These are phyloP conservation scores for Drosophila birchii DNA, from an alignment of 2,888 invertebrate species.

Conservation along the genomic window DNA sequence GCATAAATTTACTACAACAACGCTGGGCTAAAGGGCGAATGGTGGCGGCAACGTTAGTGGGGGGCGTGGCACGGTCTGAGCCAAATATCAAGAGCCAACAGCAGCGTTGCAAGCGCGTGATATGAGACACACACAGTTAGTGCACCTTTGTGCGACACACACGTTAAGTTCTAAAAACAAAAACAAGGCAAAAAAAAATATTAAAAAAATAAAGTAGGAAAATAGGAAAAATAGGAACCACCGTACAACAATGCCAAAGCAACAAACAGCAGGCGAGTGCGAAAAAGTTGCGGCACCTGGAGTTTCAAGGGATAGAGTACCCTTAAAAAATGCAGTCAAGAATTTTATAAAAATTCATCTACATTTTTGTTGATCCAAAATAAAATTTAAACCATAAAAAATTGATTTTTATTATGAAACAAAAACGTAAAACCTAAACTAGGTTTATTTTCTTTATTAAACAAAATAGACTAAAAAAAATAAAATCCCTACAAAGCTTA, in stretches of 20 bases:
- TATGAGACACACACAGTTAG: slow-evolving; percentile 49
- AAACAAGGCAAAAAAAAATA: slow-evolving; percentile 25
- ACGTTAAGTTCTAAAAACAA: slow-evolving; percentile 70
- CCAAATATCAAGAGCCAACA: slow-evolving; percentile 63
- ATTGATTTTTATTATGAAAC: fast-evolving
- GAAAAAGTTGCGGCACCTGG: slow-evolving; percentile 57
- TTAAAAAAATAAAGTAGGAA: no score
- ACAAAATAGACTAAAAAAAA: no score
- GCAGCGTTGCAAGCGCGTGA: slow-evolving; percentile 67
- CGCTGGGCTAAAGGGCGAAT: slow-evolving; percentile 46
- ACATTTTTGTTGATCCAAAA: background rate
- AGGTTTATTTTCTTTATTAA: background rate
- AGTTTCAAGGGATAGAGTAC: background rate
- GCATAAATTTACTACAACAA: slow-evolving; percentile 81
- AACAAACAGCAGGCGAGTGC: slow-evolving; percentile 56
- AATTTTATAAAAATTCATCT: background rate
- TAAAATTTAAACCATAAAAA: background rate
- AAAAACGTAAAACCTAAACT: background rate
- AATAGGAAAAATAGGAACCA: slow-evolving; percentile 8
- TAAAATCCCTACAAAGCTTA: background rate
- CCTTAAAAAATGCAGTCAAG: slow-evolving; percentile 3
- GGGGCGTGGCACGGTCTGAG: slow-evolving; percentile 45
- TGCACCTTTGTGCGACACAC: slow-evolving; percentile 77
- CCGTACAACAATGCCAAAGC: slow-evolving; percentile 41
- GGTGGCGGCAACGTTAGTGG: slow-evolving; percentile 5